Conservation (phyloP, 2,113 vertebrate genomes). For the Syngnathus typhle region DNA sequence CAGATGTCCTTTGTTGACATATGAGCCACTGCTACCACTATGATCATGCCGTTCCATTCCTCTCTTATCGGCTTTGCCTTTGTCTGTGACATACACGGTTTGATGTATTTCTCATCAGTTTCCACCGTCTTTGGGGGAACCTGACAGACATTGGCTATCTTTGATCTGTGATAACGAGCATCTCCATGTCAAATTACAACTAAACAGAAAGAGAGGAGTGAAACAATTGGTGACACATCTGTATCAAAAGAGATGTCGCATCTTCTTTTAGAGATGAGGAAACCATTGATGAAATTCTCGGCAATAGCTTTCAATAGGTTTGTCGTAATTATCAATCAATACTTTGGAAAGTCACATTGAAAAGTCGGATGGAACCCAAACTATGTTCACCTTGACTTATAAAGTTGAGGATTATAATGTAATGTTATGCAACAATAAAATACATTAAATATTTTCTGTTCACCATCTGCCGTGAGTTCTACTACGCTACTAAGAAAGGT, state of each 20-base stretch:
- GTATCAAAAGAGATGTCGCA: slow-evolving; percentile 60
- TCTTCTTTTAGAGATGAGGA: slow-evolving; percentile 45
- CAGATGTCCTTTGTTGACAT: not conserved
- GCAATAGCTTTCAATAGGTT: slow-evolving; percentile 37
- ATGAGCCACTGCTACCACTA: not conserved
- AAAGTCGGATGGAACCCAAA: not conserved
- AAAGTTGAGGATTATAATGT: not conserved
- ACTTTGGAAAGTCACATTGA: not conserved
- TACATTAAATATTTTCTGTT: no score
- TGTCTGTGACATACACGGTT: slow-evolving; percentile 29
- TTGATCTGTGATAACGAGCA: slow-evolving; percentile 74
- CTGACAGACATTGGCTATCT: slow-evolving; percentile 62
- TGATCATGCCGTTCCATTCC: slow-evolving; percentile 15
- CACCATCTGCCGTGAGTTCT: no score
- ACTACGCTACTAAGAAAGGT: no score
- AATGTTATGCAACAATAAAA: not conserved
- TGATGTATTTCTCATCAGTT: slow-evolving; percentile 41
- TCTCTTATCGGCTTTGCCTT: slow-evolving; percentile 23
- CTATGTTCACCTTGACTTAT: not conserved
- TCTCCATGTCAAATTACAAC: slow-evolving; percentile 69
- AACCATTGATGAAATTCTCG: slow-evolving; percentile 57
- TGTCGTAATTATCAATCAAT: slow-evolving; percentile 34
- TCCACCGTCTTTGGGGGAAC: slow-evolving; percentile 55
- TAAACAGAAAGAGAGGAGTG: slow-evolving; percentile 37
- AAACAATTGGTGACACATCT: slow-evolving; percentile 29